These are phyloP conservation scores for Rhinolophus sinicus DNA, from an alignment of 2,113 vertebrate genomes.

Conservation along the genomic window DNA sequence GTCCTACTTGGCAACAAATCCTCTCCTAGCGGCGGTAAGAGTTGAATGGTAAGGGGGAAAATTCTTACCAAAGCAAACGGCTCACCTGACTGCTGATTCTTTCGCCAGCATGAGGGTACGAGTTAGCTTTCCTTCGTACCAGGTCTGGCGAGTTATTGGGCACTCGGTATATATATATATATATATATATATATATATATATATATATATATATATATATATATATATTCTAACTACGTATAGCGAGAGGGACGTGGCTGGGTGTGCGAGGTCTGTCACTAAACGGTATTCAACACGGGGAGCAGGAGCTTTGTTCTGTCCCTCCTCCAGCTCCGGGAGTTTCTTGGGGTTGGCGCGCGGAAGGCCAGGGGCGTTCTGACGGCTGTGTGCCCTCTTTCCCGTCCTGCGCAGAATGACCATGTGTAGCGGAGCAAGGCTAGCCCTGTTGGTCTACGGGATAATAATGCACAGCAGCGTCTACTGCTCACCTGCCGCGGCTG, in stretches of 20 bases:
- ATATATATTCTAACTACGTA: not conserved
- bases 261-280: not conserved
- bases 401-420: constrained; percentile 91
- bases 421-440: constrained; percentile 94
- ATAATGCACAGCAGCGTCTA: constrained; percentile 94
- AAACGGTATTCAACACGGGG: not conserved
- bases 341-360: constrained; percentile 48
- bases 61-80: not conserved
- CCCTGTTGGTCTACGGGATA: constrained; percentile 95
- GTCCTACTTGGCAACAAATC: constrained; percentile 77
- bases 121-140: not conserved
- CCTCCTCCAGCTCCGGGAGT: not conserved
- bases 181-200: not conserved
- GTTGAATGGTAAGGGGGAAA: constrained; percentile 77
- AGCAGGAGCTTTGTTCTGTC: not conserved
- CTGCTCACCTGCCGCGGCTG: constrained; percentile 92
- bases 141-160: constrained; percentile 43
- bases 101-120: not conserved
- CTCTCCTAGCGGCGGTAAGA: constrained; percentile 79
- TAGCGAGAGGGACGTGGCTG: constrained; percentile 2
- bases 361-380: constrained; percentile 66
- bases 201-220: not conserved
- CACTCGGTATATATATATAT: not conserved
- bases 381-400: constrained; percentile 66
- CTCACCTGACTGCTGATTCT: not conserved